These are phyloP conservation scores for Epinotia nisella DNA, from an alignment of 2,888 invertebrate species.

Conservation along the genomic window DNA sequence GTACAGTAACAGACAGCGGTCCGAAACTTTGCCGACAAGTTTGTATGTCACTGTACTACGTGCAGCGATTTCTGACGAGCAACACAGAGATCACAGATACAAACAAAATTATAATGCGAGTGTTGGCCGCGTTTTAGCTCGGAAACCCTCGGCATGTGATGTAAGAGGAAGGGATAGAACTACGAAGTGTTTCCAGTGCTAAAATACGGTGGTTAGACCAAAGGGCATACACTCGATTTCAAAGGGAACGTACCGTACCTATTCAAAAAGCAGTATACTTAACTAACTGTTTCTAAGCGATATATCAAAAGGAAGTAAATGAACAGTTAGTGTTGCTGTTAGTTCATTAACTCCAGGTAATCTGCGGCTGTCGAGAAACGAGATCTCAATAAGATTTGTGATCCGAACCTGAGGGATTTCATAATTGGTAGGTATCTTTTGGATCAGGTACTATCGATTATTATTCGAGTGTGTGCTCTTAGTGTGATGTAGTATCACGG, in stretches of 20 bases:
- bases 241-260: background rate
- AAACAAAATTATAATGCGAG: slow-evolving; percentile 42
- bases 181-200: slow-evolving; percentile 13
- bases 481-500: slow-evolving; percentile 12
- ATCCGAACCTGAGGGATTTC: background rate
- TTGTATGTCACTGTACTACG: slow-evolving; percentile 50
- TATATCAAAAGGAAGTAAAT: too few relatives aligned
- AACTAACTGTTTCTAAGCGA: too few relatives aligned
- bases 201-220: slow-evolving; percentile 12
- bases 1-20: slow-evolving; percentile 50
- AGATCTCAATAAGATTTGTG: background rate
- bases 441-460: background rate
- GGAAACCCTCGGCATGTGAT: slow-evolving; percentile 1
- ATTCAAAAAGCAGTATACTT: background rate
- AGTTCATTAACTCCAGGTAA: background rate
- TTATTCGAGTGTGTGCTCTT: slow-evolving; percentile 1
- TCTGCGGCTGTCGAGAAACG: background rate
- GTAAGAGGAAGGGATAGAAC: background rate
- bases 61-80: slow-evolving; percentile 49
- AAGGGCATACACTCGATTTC: slow-evolving; percentile 9
- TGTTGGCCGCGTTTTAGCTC: slow-evolving; percentile 32
- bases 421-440: background rate
- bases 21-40: slow-evolving; percentile 41
- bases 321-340: background rate
- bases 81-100: slow-evolving; percentile 45